Conservation (phyloP, 1,140 invertebrate species). For the Tribolium madens region DNA sequence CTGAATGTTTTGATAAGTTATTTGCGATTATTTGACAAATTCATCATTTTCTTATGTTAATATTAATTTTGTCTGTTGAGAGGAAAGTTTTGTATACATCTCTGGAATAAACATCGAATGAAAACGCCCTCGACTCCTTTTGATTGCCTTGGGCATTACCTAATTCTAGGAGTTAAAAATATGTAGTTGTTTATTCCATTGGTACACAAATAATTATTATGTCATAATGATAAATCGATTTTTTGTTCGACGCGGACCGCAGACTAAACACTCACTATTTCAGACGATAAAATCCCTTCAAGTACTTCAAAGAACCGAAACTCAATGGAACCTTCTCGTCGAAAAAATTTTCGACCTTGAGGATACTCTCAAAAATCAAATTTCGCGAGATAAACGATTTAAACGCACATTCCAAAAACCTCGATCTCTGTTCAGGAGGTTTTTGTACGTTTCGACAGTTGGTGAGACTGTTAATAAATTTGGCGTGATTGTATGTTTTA, state of each 20-base stretch:
- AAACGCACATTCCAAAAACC: constrained; percentile 79
- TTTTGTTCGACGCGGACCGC: neutral
- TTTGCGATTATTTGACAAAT: too few species aligned
- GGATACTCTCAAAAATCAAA: constrained; percentile 86
- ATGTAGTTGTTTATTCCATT: too few species aligned
- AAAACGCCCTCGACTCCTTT: too few species aligned
- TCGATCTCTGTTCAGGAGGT: constrained; percentile 69
- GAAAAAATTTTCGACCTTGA: constrained; percentile 86
- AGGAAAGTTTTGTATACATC: too few species aligned
- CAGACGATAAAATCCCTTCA: constrained; percentile 90
- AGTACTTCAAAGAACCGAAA: constrained; percentile 88
- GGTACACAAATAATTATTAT: too few species aligned
- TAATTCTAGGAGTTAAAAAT: too few species aligned
- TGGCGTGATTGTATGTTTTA: neutral
- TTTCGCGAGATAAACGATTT: constrained; percentile 80
- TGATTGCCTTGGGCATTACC: too few species aligned
- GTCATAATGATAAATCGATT: neutral
- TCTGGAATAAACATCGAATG: too few species aligned
- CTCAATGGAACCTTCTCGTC: constrained; percentile 91
- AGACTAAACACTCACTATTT: constrained; percentile 15
- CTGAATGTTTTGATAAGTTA: too few species aligned
- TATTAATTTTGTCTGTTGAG: too few species aligned
- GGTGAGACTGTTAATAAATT: constrained; percentile 67
- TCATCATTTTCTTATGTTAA: too few species aligned
- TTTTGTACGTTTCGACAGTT: constrained; percentile 76